A percentile compares a stretch with the other conserved stretches of the same genome.
These are phyloP conservation scores for Pipa parva DNA, from an alignment of 2,113 vertebrate genomes.

Conservation along the genomic window DNA sequence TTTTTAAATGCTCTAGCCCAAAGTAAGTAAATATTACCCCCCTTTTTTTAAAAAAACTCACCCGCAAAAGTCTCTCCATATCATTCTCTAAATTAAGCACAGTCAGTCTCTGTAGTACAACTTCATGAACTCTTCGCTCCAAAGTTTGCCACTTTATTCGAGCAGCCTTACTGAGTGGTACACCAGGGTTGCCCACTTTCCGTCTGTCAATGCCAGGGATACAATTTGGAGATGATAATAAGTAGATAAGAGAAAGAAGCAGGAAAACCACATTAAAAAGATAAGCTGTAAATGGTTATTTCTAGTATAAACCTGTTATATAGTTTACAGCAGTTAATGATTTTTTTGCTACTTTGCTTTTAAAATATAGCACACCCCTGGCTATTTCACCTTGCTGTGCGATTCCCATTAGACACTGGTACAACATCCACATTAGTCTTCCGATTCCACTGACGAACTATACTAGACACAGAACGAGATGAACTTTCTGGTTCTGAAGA, in stretches of 20 bases:
- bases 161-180: slow-evolving; percentile 76
- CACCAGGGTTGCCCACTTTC: not conserved
- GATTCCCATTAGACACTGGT: slow-evolving; percentile 57
- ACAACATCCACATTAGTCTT: slow-evolving; percentile 81
- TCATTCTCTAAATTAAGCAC: slow-evolving; percentile 87
- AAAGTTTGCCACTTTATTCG: slow-evolving; percentile 92
- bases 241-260: too few species aligned
- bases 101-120: slow-evolving; percentile 97
- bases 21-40: too few species aligned
- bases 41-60: too few species aligned
- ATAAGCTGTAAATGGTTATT: too few species aligned
- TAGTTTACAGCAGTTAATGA: too few species aligned
- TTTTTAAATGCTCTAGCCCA: too few species aligned
- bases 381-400: slow-evolving; percentile 57
- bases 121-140: slow-evolving; percentile 83
- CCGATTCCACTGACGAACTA: slow-evolving; percentile 93
- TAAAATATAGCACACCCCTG: not conserved
- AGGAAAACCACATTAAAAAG: too few species aligned
- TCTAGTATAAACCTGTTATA: too few species aligned
- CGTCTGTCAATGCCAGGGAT: not conserved
- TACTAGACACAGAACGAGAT: slow-evolving; percentile 79
- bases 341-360: too few species aligned
- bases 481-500: slow-evolving; percentile 77
- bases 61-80: slow-evolving; percentile 95
- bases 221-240: too few species aligned